A percentile compares a stretch with the other conserved stretches of the same genome.
Conservation (phyloP, 1,140 invertebrate species). For the Temnothorax curvispinosus region DNA sequence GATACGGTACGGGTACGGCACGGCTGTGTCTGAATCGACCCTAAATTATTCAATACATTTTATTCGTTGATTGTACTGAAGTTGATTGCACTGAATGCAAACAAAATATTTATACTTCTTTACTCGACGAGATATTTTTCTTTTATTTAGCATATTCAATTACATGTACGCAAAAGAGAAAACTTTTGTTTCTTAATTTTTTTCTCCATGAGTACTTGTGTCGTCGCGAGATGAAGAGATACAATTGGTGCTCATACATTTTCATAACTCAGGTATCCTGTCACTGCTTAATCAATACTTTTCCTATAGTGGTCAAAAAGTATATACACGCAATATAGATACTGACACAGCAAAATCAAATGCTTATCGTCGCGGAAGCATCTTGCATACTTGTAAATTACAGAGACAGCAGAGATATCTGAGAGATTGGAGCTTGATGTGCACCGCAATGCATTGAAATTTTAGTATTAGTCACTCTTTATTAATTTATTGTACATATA, state of each 20-base stretch:
- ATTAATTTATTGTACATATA: slow-evolving; percentile 56
- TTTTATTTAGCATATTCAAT: background rate
- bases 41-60: slow-evolving; percentile 6
- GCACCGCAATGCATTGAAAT: slow-evolving; percentile 19
- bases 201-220: background rate
- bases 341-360: slow-evolving; percentile 33
- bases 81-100: background rate
- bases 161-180: background rate
- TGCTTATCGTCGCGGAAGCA: slow-evolving; percentile 5
- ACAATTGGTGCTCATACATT: background rate
- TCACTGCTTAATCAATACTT: background rate
- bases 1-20: no score
- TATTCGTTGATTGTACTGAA: background rate
- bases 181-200: slow-evolving; percentile 2
- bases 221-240: background rate
- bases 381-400: slow-evolving; percentile 34
- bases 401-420: slow-evolving; percentile 16
- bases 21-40: no score
- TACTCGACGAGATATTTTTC: background rate
- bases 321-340: background rate
- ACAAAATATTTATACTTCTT: background rate
- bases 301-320: background rate
- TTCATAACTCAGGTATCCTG: slow-evolving; percentile 1
- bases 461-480: slow-evolving; percentile 40
- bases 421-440: slow-evolving; percentile 12